Conservation (phyloP, 2,888 invertebrate species). For the Andrena camellia region DNA sequence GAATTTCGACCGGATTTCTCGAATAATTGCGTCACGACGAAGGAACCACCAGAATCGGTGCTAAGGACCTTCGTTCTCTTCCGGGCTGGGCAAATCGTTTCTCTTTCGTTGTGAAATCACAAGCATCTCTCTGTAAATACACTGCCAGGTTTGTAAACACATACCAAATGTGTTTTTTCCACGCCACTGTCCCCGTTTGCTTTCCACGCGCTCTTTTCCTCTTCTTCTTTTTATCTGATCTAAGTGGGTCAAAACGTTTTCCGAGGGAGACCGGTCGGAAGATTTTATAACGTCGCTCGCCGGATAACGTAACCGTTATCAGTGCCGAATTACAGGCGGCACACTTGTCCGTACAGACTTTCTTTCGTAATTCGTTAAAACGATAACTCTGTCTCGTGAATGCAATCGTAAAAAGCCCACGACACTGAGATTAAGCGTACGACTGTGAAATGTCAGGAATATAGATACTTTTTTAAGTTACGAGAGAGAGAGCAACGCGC, state of each 20-base stretch:
- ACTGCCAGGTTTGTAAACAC: not conserved
- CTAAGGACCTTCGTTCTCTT: slow-evolving; percentile 12
- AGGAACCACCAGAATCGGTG: no score
- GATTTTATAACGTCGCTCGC: slow-evolving; percentile 15
- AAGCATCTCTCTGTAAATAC: not conserved
- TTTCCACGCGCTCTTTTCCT: not conserved
- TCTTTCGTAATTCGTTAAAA: slow-evolving; percentile 9
- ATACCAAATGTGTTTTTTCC: slow-evolving; percentile 7
- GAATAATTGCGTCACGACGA: not conserved
- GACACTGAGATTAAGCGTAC: not conserved
- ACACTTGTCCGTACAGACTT: not conserved
- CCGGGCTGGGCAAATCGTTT: slow-evolving; percentile 21
- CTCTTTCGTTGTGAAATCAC: slow-evolving; percentile 20
- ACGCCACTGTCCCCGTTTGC: not conserved
- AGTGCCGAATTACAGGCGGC: not conserved
- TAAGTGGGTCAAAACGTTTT: slow-evolving; percentile 15
- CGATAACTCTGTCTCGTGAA: not conserved
- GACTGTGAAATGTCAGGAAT: not conserved
- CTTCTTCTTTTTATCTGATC: slow-evolving; percentile 1
- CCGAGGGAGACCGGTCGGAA: not conserved
- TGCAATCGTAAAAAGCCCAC: not conserved
- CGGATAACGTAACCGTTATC: slow-evolving; percentile 29
- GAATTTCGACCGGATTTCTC: not conserved
- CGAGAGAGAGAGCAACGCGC: not conserved
- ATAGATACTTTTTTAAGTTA: not conserved